Evolutionary conservation across 1,140 invertebrate species (phyloP), one percentile per base, ranked within the genome.

Genomic region (Hetaerina americana): DNA sequence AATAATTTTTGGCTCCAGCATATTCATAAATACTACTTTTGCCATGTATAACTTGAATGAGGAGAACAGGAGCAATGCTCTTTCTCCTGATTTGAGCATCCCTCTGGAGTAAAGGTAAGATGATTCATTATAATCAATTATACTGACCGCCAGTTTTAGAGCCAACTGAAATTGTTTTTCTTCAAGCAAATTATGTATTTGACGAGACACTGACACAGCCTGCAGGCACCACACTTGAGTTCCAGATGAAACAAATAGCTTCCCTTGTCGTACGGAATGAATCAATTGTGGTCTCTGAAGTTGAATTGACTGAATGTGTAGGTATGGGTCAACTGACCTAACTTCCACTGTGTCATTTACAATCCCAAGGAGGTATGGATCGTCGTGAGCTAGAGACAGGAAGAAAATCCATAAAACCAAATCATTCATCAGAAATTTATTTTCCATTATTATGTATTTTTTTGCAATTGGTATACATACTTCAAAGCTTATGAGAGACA

Each of bases 141-240:
- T 74, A 86, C 87, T 84, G 84, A 96, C 94, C n/a, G 92, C 94
- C 72, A 98, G 82, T 80, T 93, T 90, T 25, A 97, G 84, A n/a
- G 96, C 96, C 49, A 98, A 82, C 80, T 96, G 92, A 84, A 97
- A 98, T 77, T 96, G 91, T 81, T 96, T 96, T 75, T 92, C 88
- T 74, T 91, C 87, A 0, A 97, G 80, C 25, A 98, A 82, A 72
- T 89, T 87, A 76, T 90, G 84, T 15, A 95, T 90, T 82, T 98
- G 95, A 71, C 87, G 88, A 3, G 87, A 85, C 71, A 94, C 84
- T 73, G 95, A 90, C 5, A 93, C 87, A 12, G 88, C 84, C 68
- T 86, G 87, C 26, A 98, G 82, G 77, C 90, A 90, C 94, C 95
- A 97, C 24, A 98, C 87, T 80, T 92, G 88, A 75, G 91, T 91